These are phyloP conservation scores for Leuciscus waleckii DNA, from an alignment of 2,797 vertebrate species.

Conservation along the genomic window DNA sequence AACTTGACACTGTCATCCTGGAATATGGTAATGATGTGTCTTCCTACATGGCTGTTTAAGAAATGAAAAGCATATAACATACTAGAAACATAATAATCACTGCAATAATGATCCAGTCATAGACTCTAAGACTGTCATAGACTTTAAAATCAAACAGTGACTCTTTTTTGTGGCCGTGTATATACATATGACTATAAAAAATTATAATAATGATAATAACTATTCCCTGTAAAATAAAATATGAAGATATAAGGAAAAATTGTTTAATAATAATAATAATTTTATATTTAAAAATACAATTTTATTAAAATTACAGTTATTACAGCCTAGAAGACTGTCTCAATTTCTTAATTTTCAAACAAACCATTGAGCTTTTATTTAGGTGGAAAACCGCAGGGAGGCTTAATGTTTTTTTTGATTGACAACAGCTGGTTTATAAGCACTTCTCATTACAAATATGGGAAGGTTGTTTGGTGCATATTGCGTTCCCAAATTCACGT, in stretches of 20 bases:
- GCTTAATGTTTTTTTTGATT: background rate
- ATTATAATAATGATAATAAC: too few species aligned
- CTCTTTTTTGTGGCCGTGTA: too few species aligned
- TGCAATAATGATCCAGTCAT: too few species aligned
- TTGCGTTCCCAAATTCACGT: background rate
- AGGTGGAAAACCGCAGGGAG: background rate
- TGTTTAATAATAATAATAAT: background rate
- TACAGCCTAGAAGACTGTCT: background rate
- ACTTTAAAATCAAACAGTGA: too few species aligned
- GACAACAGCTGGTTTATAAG: background rate
- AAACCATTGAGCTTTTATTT: background rate
- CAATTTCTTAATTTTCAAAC: background rate
- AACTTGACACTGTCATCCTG: too few species aligned
- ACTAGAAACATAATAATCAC: too few species aligned
- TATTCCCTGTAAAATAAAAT: background rate
- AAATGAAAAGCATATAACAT: too few species aligned
- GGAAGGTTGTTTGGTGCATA: background rate
- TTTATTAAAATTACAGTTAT: background rate
- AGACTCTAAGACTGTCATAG: too few species aligned
- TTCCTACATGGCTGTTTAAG: too few species aligned
- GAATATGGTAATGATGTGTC: too few species aligned
- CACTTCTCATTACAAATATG: background rate
- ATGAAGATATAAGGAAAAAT: background rate
- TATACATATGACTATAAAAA: background rate
- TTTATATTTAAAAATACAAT: too few species aligned